Percentiles rank a stretch among this genome's conserved stretches.
Evolutionary conservation across 92 coral and sea anemone genomes (phyloP).

Genomic region (Palythoa grandiflora): DNA sequence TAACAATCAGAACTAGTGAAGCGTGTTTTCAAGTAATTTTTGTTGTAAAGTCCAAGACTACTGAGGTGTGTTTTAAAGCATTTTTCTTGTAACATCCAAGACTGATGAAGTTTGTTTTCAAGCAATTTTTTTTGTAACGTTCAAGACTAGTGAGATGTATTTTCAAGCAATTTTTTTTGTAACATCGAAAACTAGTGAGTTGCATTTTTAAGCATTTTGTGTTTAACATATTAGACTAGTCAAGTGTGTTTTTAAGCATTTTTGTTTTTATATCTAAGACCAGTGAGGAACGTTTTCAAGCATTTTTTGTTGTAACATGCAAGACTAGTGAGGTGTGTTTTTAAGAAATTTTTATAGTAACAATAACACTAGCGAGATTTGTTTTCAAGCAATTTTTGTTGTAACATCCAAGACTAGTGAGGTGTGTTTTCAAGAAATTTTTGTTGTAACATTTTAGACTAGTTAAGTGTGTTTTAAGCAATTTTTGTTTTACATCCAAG

Average conservation of each 20-base stretch:
- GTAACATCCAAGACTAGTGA: slow-evolving; percentile 93
- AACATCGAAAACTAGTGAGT: not conserved
- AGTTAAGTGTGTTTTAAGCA: too few relatives aligned
- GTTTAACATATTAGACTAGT: not conserved
- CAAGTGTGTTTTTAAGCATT: not conserved
- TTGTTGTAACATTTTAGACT: not conserved
- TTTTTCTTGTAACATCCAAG: too few relatives aligned
- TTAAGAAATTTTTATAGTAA: not conserved
- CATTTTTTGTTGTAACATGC: too few relatives aligned
- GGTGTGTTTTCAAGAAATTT: slow-evolving; percentile 55
- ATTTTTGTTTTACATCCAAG: too few relatives aligned
- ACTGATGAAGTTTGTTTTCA: not conserved
- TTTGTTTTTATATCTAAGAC: too few relatives aligned
- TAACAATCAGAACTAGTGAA: not conserved
- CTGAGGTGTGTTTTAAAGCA: too few relatives aligned
- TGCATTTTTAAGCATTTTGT: too few relatives aligned
- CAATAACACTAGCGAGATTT: too few relatives aligned
- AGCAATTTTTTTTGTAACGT: not conserved
- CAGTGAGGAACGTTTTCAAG: too few relatives aligned
- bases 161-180: not conserved
- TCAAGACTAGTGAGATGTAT: not conserved
- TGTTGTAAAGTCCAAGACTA: too few relatives aligned
- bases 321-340: too few relatives aligned
- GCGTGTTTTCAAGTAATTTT: too few relatives aligned
- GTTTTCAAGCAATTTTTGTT: slow-evolving; percentile 44